Evolutionary conservation across 1,140 invertebrate species (phyloP).

Genomic region (Arctopsyche grandis): DNA sequence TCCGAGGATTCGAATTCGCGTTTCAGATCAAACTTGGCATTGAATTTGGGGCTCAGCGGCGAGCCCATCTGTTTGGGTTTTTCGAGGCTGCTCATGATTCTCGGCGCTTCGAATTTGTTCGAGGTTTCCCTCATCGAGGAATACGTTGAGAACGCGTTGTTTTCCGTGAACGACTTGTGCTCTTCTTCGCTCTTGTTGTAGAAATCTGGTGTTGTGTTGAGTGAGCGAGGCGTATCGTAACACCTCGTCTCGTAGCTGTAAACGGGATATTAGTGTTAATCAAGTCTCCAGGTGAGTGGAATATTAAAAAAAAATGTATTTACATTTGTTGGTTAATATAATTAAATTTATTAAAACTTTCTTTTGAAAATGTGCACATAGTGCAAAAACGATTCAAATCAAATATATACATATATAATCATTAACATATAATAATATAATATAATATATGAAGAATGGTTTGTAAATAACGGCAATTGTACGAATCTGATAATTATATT

Average conservation of each 20-base stretch:
- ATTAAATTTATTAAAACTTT: not conserved
- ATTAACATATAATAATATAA: too few species aligned
- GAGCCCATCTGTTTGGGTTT: conserved; percentile 58
- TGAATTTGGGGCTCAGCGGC: conserved; percentile 64
- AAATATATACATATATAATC: too few species aligned
- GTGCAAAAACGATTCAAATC: too few species aligned
- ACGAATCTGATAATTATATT: too few species aligned
- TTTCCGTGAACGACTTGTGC: conserved; percentile 45
- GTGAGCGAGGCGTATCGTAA: conserved; percentile 64
- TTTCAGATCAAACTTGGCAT: conserved; percentile 63
- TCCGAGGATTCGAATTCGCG: conserved; percentile 58
- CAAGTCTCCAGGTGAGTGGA: not conserved
- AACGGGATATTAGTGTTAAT: conserved; percentile 49
- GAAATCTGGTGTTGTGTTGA: conserved; percentile 47
- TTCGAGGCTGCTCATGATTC: conserved; percentile 57
- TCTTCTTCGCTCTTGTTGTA: conserved; percentile 47
- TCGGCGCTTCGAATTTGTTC: conserved; percentile 54
- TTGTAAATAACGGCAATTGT: not conserved
- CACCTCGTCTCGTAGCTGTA: conserved; percentile 66
- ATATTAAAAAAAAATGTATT: conserved; percentile 4
- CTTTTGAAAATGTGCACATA: not conserved
- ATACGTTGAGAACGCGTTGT: conserved; percentile 49
- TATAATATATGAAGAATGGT: not conserved
- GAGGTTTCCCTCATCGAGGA: conserved; percentile 54
- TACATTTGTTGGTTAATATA: conserved; percentile 13